Percentiles rank a stretch among this genome's conserved stretches.
These are phyloP conservation scores for Drosophila nebulosa DNA, from an alignment of 1,140 invertebrate genomes.

Conservation along the genomic window DNA sequence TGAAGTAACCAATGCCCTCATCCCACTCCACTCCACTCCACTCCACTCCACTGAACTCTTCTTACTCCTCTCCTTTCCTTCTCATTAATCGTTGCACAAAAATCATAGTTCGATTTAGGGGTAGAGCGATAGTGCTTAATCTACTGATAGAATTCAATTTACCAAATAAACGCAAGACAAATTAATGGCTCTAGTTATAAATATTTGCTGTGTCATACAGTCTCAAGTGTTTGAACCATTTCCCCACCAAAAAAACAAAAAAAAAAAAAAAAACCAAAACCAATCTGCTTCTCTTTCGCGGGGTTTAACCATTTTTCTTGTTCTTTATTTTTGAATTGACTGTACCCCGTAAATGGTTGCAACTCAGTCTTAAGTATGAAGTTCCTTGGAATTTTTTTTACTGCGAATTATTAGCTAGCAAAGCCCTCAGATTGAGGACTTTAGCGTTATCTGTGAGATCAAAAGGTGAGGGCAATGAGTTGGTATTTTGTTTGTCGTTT, in stretches of 20 bases:
- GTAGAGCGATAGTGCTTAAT: conserved; percentile 36
- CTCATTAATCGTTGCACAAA: background rate
- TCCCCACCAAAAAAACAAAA: background rate
- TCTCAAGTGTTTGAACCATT: conserved; percentile 23
- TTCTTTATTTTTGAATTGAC: background rate
- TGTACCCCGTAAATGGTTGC: background rate
- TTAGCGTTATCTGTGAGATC: too few relatives aligned
- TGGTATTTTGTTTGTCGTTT: background rate
- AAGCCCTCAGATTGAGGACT: too few relatives aligned
- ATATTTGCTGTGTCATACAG: conserved; percentile 19
- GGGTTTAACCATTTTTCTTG: too few relatives aligned
- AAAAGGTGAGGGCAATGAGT: too few relatives aligned
- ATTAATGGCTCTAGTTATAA: conserved; percentile 29
- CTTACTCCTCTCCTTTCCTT: background rate
- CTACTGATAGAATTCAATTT: conserved; percentile 18
- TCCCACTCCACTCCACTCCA: too few relatives aligned
- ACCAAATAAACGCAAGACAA: conserved; percentile 16
- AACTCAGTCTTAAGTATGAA: too few relatives aligned
- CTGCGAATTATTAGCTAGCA: too few relatives aligned
- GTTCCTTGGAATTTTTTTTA: too few relatives aligned
- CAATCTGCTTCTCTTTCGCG: background rate
- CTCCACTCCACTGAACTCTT: background rate
- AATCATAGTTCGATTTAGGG: background rate
- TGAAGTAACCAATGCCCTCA: background rate
- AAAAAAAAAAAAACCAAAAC: background rate